Percentiles rank a stretch among this genome's conserved stretches.
phyloP scores from a whole-genome alignment of 2,797 vertebrate species.

The Siniperca undulata region DNA sequence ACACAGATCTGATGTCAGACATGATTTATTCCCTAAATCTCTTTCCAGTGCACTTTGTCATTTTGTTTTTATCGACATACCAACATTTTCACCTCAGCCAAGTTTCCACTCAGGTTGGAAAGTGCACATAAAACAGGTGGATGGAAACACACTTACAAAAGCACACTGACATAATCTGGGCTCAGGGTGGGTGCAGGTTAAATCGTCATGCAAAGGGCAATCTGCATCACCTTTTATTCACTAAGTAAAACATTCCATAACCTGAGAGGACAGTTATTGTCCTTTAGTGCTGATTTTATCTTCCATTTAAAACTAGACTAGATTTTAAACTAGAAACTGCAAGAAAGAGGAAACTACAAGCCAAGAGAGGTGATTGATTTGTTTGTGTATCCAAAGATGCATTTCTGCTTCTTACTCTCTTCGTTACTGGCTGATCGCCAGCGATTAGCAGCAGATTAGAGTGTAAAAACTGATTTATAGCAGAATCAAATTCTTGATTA shows the following conservation, averaged over 20 bases:
- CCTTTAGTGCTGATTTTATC: background rate
- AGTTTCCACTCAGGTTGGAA: background rate
- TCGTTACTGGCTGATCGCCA: conserved; percentile 3
- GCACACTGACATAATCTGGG: background rate
- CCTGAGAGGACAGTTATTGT: background rate
- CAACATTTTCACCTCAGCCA: too few species aligned
- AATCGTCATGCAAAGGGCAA: background rate
- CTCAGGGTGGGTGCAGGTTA: background rate
- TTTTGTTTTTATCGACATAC: background rate
- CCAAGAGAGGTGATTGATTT: conserved; percentile 45
- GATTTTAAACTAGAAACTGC: too few species aligned
- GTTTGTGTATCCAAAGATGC: conserved; percentile 22
- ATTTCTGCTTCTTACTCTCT: conserved; percentile 22
- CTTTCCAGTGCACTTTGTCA: background rate
- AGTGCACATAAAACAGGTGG: background rate
- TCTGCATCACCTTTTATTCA: conserved; percentile 7
- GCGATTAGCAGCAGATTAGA: conserved; percentile 12
- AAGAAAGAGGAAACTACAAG: conserved; percentile 5
- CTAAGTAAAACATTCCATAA: background rate
- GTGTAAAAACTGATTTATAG: background rate
- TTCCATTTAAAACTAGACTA: too few species aligned
- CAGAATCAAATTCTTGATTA: background rate
- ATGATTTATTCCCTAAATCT: background rate
- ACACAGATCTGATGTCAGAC: too few species aligned
- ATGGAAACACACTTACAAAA: background rate